Percentiles rank a stretch among this genome's conserved stretches.
Conservation (phyloP, 2,888 invertebrate species). For the Lysandra bellargus region DNA sequence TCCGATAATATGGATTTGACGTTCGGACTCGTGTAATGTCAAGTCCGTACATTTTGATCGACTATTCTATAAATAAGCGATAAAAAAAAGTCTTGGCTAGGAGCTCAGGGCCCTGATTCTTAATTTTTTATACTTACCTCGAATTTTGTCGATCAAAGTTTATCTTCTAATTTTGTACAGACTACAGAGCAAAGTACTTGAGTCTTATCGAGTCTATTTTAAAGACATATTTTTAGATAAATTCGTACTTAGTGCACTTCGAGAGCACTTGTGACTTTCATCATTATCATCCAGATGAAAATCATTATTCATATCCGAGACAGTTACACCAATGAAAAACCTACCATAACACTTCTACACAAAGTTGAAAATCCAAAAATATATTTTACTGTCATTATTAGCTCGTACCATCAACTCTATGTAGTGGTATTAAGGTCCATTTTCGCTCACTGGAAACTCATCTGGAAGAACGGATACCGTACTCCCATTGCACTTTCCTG, state of each 20-base stretch:
- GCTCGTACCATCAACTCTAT: not conserved
- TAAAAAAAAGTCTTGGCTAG: no score
- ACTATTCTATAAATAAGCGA: no score
- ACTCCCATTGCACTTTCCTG: slow-evolving; percentile 57
- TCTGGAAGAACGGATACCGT: slow-evolving; percentile 53
- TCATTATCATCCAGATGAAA: slow-evolving; percentile 23
- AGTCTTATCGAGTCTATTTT: not conserved
- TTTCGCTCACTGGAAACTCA: slow-evolving; percentile 37
- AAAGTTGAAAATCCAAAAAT: not conserved
- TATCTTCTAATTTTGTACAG: no score
- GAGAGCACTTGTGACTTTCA: not conserved
- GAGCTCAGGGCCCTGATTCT: no score
- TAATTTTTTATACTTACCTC: no score
- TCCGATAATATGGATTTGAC: no score
- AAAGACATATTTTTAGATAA: not conserved
- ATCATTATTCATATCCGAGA: slow-evolving; percentile 26
- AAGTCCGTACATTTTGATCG: no score
- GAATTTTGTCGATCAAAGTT: no score
- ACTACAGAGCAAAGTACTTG: not conserved
- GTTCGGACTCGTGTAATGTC: no score
- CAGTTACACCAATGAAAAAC: not conserved
- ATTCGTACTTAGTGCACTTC: not conserved
- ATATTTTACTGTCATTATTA: not conserved
- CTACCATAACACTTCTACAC: not conserved
- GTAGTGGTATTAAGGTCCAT: not conserved